A percentile compares a stretch with the other conserved stretches of the same genome.
These are phyloP conservation scores for Falco punctatus DNA, from an alignment of 2,113 vertebrate species.

Conservation along the genomic window DNA sequence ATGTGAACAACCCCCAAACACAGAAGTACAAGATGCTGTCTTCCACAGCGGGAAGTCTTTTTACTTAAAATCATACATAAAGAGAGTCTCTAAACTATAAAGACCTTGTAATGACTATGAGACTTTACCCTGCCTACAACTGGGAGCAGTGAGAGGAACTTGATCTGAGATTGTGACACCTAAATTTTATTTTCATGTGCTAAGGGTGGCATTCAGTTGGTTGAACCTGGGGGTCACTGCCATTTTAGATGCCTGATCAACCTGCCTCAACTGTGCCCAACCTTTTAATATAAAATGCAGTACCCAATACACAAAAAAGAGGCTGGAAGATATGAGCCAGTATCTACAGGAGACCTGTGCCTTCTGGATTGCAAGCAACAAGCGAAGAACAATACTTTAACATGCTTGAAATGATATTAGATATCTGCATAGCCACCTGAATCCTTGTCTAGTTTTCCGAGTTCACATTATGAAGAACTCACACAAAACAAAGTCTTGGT, in stretches of 20 bases:
- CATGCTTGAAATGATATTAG: background rate
- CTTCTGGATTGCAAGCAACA: background rate
- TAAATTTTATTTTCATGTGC: background rate
- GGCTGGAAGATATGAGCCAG: background rate
- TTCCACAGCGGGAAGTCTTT: background rate
- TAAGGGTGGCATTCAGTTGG: background rate
- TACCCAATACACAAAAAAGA: background rate
- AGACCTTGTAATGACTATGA: background rate
- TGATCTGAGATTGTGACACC: background rate
- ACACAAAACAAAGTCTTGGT: background rate
- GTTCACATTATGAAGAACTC: background rate
- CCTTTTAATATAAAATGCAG: background rate
- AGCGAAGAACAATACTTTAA: background rate
- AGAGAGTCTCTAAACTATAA: background rate
- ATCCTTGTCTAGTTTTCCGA: background rate
- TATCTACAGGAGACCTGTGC: background rate
- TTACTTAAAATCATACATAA: background rate
- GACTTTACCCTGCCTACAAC: background rate
- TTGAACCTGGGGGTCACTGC: background rate
- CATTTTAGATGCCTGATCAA: background rate
- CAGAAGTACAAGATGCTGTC: background rate
- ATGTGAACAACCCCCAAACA: background rate
- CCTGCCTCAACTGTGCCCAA: background rate
- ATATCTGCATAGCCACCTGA: background rate
- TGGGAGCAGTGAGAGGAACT: background rate